A percentile compares a stretch with the other conserved stretches of the same genome.
phyloP scores from a whole-genome alignment of 2,888 invertebrate species.

The Lithophane ornitopus region DNA sequence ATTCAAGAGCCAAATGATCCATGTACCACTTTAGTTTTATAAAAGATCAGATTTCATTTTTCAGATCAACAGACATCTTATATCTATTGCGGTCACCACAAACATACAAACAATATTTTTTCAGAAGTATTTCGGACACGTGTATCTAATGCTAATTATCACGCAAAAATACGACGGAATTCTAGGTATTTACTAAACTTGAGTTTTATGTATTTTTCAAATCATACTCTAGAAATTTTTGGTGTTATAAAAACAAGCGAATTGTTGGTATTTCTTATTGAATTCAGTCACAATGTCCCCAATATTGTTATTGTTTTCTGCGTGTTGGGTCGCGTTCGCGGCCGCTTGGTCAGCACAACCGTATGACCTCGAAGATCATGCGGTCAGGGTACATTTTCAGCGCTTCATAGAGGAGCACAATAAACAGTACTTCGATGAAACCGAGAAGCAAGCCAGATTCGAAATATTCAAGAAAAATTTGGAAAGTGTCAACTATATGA shows the following conservation, averaged over 20 bases:
- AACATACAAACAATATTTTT: background rate
- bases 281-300: conserved; percentile 3
- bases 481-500: background rate
- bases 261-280: too few relatives aligned
- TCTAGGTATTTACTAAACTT: background rate
- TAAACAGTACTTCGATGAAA: conserved; percentile 2
- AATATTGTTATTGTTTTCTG: background rate
- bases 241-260: background rate
- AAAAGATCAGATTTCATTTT: background rate
- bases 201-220: background rate
- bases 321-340: background rate
- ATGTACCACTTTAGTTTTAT: background rate
- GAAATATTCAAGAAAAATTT: conserved; percentile 18
- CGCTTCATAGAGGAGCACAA: conserved; percentile 1
- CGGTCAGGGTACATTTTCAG: background rate
- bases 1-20: background rate
- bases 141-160: background rate
- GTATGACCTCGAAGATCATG: background rate
- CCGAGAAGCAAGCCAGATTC: conserved; percentile 18
- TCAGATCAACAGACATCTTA: background rate
- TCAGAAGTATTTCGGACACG: background rate
- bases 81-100: background rate
- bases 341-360: background rate
- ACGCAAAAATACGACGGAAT: background rate
- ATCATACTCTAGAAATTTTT: background rate